These are phyloP conservation scores for Apodemia hepburni DNA, from an alignment of 2,888 invertebrate genomes.

Conservation along the genomic window DNA sequence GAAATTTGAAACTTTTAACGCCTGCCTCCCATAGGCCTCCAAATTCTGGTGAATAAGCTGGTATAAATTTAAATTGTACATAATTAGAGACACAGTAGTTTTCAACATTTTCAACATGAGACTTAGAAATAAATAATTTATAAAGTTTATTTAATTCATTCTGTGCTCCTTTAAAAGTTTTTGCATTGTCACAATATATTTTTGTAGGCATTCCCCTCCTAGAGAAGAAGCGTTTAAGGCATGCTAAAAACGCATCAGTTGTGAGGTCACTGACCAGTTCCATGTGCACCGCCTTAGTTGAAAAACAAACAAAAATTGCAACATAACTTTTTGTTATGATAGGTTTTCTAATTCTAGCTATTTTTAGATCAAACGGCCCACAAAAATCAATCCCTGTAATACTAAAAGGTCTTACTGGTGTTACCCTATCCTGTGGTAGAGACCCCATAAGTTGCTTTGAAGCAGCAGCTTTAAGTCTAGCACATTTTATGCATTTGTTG, in stretches of 20 bases:
- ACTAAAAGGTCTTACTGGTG: neutral
- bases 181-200: slow-evolving; percentile 29
- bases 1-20: neutral
- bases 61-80: slow-evolving; percentile 30
- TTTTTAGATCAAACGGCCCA: slow-evolving; percentile 25
- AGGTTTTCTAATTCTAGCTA: slow-evolving; percentile 20
- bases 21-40: slow-evolving; percentile 26
- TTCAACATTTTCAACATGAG: slow-evolving; percentile 19
- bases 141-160: too few relatives aligned
- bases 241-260: slow-evolving; percentile 28
- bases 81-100: slow-evolving; percentile 14
- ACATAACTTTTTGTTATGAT: slow-evolving; percentile 24
- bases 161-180: slow-evolving; percentile 27
- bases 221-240: slow-evolving; percentile 27
- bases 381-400: neutral
- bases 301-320: slow-evolving; percentile 26
- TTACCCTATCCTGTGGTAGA: neutral
- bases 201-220: slow-evolving; percentile 24
- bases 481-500: too few relatives aligned
- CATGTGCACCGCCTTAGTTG: slow-evolving; percentile 24
- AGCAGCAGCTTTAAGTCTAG: too few relatives aligned
- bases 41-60: slow-evolving; percentile 27
- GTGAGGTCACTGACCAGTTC: slow-evolving; percentile 26
- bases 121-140: neutral
- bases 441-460: too few relatives aligned